Conservation (phyloP, 2,113 vertebrate species). For the Madoqua kirkii region DNA sequence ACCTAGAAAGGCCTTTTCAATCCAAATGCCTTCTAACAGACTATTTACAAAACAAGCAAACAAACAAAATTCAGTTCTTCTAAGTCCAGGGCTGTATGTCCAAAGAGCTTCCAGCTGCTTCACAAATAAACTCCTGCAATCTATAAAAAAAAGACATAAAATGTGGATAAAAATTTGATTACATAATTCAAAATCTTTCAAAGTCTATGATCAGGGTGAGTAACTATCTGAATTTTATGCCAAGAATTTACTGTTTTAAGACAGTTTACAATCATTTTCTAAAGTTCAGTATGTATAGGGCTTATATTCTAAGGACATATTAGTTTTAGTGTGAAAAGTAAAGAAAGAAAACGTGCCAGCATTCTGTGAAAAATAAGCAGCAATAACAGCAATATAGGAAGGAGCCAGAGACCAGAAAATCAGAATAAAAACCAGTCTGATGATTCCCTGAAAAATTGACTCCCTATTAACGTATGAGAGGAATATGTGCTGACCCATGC, state of each 20-base stretch:
- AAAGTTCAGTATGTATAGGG: neutral
- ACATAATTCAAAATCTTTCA: conserved; percentile 19
- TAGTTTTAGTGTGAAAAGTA: neutral
- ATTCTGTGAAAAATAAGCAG: neutral
- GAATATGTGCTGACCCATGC: neutral
- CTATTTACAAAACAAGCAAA: neutral
- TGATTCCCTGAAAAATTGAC: neutral
- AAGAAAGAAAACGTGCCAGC: neutral
- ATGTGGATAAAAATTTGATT: neutral
- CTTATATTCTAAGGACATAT: neutral
- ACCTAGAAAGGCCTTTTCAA: neutral
- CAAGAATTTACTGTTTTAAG: neutral
- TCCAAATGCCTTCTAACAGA: neutral
- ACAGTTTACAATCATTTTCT: neutral
- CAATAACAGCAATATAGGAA: neutral
- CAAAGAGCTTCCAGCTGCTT: neutral
- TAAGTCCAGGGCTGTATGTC: neutral
- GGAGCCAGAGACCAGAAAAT: neutral
- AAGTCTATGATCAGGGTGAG: neutral
- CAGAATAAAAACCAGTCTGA: neutral
- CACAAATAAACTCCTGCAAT: neutral
- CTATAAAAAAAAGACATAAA: neutral
- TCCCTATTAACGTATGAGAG: neutral
- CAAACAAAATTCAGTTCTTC: conserved; percentile 1
- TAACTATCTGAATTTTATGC: neutral